Conservation (phyloP, 2,797 vertebrate species). For the Cyprinodon diabolis region DNA sequence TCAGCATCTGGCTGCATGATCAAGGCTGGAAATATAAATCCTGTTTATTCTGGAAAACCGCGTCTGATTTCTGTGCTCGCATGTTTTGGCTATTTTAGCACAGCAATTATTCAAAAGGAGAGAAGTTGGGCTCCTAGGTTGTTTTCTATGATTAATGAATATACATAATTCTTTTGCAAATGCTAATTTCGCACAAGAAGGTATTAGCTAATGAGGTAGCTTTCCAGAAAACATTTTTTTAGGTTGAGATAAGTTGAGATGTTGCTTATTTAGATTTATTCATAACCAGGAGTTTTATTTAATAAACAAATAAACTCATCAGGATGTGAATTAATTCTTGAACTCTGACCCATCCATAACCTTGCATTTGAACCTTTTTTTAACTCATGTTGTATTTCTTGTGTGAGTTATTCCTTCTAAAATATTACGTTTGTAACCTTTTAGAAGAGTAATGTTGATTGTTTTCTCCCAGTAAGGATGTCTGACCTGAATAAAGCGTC, state of each 20-base stretch:
- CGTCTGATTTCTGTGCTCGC: background rate
- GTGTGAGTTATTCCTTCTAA: background rate
- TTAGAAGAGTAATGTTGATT: background rate
- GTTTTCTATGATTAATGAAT: background rate
- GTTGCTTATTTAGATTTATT: no score
- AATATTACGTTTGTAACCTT: background rate
- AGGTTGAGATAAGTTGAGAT: no score
- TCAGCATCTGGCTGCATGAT: constrained; percentile 22
- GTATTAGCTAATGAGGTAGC: background rate
- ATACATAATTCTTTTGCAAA: background rate
- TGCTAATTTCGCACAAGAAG: background rate
- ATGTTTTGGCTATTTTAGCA: constrained; percentile 10
- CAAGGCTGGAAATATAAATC: constrained; percentile 1
- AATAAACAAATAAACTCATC: background rate
- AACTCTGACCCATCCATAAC: background rate
- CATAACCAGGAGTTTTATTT: background rate
- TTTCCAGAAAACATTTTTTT: background rate
- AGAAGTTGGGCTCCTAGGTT: background rate
- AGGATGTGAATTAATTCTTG: background rate
- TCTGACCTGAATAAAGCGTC: background rate
- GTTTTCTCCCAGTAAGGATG: background rate
- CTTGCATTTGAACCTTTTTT: background rate
- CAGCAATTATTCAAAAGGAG: background rate
- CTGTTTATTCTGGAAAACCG: constrained; percentile 15
- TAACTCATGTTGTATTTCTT: background rate